Evolutionary conservation across 1,140 invertebrate genomes (phyloP).

Genomic region (Telenomus remus): DNA sequence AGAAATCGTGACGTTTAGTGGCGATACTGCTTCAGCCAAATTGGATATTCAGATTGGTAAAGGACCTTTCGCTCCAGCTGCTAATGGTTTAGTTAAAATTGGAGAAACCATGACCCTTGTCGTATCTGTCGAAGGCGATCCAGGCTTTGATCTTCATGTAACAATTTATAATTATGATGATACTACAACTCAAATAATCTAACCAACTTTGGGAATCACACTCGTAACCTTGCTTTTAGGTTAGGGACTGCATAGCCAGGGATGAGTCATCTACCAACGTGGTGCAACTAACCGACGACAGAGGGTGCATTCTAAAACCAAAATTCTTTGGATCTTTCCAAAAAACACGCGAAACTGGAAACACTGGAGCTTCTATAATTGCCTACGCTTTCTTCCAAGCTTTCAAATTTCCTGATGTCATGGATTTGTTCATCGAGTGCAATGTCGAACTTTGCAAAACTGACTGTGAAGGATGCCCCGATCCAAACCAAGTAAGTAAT

Average conservation of each 20-base stretch:
- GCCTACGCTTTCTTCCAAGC: conserved; percentile 89
- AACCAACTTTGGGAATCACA: background rate
- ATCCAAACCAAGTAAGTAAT: conserved; percentile 77
- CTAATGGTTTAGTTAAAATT: conserved; percentile 87
- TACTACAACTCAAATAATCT: background rate
- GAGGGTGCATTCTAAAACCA: conserved; percentile 87
- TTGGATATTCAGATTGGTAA: conserved; percentile 87
- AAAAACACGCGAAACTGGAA: conserved; percentile 84
- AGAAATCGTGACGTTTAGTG: conserved; percentile 87
- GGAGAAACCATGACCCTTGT: conserved; percentile 89
- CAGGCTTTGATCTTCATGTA: conserved; percentile 85
- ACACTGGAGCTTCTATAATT: conserved; percentile 84
- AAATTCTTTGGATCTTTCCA: conserved; percentile 89
- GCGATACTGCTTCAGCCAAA: conserved; percentile 86
- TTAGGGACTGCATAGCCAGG: conserved; percentile 85
- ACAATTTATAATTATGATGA: conserved; percentile 11
- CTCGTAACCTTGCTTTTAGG: conserved; percentile 58
- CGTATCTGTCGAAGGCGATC: conserved; percentile 86
- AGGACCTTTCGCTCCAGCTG: conserved; percentile 85
- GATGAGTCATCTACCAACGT: conserved; percentile 80
- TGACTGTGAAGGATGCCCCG: conserved; percentile 84
- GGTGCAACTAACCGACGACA: conserved; percentile 83
- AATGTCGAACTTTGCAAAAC: conserved; percentile 90
- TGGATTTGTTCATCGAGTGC: conserved; percentile 90
- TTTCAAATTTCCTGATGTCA: conserved; percentile 92